These are phyloP conservation scores for Desmodus rotundus DNA, from an alignment of 2,113 vertebrate genomes.

Conservation along the genomic window DNA sequence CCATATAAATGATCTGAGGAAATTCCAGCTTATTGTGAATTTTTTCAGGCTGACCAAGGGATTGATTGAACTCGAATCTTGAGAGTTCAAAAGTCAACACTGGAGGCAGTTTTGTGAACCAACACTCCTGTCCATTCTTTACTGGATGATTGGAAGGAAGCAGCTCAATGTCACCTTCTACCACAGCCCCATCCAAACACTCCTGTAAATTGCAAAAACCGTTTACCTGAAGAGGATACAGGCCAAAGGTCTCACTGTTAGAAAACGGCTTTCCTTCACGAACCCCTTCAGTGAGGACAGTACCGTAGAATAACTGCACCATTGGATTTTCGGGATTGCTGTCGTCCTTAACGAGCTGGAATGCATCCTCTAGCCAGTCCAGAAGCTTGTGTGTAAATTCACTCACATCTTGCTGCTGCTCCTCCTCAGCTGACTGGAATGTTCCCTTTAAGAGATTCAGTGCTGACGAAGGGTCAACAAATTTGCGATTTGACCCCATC, in stretches of 20 bases:
- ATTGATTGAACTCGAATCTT: slow-evolving; percentile 97
- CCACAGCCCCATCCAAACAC: slow-evolving; percentile 96
- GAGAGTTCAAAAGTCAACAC: slow-evolving; percentile 98
- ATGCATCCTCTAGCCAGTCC: slow-evolving; percentile 96
- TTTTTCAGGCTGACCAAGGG: slow-evolving; percentile 96
- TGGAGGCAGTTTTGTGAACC: slow-evolving; percentile 96
- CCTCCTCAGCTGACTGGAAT: slow-evolving; percentile 91
- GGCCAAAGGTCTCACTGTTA: slow-evolving; percentile 96
- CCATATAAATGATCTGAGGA: slow-evolving; percentile 94
- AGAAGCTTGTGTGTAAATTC: slow-evolving; percentile 98
- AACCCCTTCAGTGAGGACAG: slow-evolving; percentile 92
- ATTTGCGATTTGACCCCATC: slow-evolving; percentile 93
- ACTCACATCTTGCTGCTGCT: slow-evolving; percentile 98
- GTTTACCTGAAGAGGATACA: slow-evolving; percentile 97
- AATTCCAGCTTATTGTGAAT: slow-evolving; percentile 98
- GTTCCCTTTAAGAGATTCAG: slow-evolving; percentile 92
- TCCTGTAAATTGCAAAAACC: slow-evolving; percentile 93
- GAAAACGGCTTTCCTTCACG: slow-evolving; percentile 90
- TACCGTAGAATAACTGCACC: slow-evolving; percentile 98
- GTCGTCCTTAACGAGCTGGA: slow-evolving; percentile 90
- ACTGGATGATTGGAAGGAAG: slow-evolving; percentile 80
- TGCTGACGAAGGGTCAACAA: slow-evolving; percentile 93
- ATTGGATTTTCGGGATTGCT: slow-evolving; percentile 92
- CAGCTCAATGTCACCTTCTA: slow-evolving; percentile 91
- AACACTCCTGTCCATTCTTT: slow-evolving; percentile 92